Conservation (phyloP, 2,888 invertebrate species). For the Trachelus iudaicus region DNA sequence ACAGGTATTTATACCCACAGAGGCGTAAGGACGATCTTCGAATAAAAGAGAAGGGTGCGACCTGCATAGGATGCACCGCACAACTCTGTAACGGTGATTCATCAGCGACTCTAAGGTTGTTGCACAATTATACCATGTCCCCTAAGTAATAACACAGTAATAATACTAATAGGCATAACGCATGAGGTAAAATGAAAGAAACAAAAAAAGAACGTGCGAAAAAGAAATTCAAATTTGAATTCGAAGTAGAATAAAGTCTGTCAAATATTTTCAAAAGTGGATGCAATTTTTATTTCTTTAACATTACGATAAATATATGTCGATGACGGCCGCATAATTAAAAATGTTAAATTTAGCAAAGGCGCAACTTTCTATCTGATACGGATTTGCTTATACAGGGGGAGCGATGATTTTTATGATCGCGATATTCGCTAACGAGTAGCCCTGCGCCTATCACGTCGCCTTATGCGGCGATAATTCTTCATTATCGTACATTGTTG, state of each 20-base stretch:
- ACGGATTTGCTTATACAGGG: background rate
- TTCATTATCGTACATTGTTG: conserved; percentile 66
- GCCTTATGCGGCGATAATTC: conserved; percentile 63
- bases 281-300: background rate
- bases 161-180: background rate
- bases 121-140: background rate
- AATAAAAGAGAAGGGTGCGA: background rate
- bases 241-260: background rate
- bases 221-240: background rate
- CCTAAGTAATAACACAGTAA: background rate
- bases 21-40: background rate
- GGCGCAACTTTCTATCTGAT: background rate
- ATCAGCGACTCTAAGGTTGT: background rate
- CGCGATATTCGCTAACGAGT: conserved; percentile 58
- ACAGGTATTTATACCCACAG: conserved; percentile 11
- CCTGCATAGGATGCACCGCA: background rate
- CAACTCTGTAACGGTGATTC: background rate
- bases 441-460: conserved; percentile 46
- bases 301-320: background rate
- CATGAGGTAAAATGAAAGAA: background rate
- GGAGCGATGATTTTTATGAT: conserved; percentile 59
- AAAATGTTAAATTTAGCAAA: background rate
- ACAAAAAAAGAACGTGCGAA: background rate
- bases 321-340: background rate
- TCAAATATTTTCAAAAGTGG: background rate